phyloP scores from a whole-genome alignment of 2,113 vertebrate species.

The Strix aluco region DNA sequence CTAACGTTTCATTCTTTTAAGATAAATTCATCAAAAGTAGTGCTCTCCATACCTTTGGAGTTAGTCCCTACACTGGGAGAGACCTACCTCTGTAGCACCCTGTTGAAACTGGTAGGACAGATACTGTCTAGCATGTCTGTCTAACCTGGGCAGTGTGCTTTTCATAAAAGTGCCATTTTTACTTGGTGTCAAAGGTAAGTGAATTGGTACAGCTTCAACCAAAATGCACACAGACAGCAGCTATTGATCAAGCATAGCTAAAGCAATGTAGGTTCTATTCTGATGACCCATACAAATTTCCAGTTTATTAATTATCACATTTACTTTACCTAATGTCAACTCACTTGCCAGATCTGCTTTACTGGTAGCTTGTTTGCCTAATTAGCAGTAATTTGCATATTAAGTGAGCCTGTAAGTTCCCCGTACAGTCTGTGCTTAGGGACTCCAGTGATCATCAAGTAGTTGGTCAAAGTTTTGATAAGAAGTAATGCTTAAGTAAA shows the following conservation, averaged over 20 bases:
- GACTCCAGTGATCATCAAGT: background rate
- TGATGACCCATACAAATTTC: background rate
- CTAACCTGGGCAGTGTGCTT: background rate
- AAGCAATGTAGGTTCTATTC: background rate
- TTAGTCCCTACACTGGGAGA: background rate
- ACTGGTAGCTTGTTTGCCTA: background rate
- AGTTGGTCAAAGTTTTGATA: constrained; percentile 20
- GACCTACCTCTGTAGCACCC: background rate
- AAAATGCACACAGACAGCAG: background rate
- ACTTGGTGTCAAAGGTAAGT: background rate
- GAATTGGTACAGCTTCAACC: background rate
- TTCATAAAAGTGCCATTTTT: background rate
- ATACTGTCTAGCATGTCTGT: background rate
- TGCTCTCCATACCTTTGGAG: background rate
- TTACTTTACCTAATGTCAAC: background rate
- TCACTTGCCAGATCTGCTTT: constrained; percentile 37
- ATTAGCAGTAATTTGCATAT: constrained; percentile 39
- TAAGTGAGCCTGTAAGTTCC: background rate
- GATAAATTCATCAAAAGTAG: background rate
- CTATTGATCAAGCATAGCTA: background rate
- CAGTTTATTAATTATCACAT: constrained; percentile 32
- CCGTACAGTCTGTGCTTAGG: background rate
- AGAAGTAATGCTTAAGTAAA: background rate
- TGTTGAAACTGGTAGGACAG: background rate
- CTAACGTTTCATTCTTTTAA: background rate